Evolutionary conservation across 2,888 invertebrate genomes (phyloP).

Genomic region (Lasioglossum malachurum): DNA sequence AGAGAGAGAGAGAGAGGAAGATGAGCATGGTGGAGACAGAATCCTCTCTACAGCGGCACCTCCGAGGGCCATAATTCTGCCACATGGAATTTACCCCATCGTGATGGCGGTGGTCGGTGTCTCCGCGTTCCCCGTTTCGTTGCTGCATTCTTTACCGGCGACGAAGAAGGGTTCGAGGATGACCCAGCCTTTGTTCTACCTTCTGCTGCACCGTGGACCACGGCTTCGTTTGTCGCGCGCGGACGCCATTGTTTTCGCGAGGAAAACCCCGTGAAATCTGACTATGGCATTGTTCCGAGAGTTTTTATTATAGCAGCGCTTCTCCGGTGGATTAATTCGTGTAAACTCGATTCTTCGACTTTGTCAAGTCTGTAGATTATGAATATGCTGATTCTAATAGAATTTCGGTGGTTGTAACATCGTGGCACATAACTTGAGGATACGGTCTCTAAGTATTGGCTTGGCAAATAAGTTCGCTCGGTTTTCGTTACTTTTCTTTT

Average conservation of each 20-base stretch:
- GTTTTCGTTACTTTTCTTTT: too few relatives aligned
- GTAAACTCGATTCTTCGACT: not conserved
- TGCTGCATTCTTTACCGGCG: slow-evolving; percentile 22
- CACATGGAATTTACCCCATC: slow-evolving; percentile 66
- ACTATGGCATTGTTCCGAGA: not conserved
- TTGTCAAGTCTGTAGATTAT: not conserved
- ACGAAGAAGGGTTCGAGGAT: slow-evolving; percentile 27
- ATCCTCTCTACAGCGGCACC: slow-evolving; percentile 60
- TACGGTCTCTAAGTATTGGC: not conserved
- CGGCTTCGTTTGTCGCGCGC: slow-evolving; percentile 3
- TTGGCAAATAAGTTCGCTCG: too few relatives aligned
- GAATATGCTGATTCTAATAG: too few relatives aligned
- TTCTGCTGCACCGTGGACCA: not conserved
- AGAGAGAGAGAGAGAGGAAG: slow-evolving; percentile 34
- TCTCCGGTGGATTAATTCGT: not conserved
- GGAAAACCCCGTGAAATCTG: not conserved
- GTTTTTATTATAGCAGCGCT: not conserved
- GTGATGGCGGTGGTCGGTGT: slow-evolving; percentile 55
- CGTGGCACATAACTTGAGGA: not conserved
- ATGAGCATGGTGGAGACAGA: slow-evolving; percentile 61
- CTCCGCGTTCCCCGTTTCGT: slow-evolving; percentile 44
- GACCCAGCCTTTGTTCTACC: slow-evolving; percentile 20
- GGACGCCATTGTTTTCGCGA: not conserved
- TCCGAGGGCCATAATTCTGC: slow-evolving; percentile 72
- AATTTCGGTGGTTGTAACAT: slow-evolving; percentile 13